A percentile compares a stretch with the other conserved stretches of the same genome.
Conservation (phyloP, 1,140 invertebrate genomes). For the Drosophila repletoides region DNA sequence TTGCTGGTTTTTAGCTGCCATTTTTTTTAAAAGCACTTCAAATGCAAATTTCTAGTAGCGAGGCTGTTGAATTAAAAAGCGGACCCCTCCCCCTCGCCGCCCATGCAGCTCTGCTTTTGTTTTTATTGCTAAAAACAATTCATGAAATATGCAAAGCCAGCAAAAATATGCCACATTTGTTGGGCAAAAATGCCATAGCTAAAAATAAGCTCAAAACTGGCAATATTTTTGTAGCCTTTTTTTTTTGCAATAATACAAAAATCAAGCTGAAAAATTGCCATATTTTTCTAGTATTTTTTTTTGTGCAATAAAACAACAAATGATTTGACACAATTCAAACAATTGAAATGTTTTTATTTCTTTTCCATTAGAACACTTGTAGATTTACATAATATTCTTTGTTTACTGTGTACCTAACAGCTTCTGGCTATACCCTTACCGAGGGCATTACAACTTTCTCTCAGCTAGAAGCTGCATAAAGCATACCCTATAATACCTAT, state of each 20-base stretch:
- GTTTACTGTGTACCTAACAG: too few species aligned
- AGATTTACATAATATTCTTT: neutral
- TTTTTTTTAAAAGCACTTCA: slow-evolving; percentile 39
- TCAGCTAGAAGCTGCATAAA: too few species aligned
- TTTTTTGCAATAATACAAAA: neutral
- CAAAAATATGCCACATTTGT: slow-evolving; percentile 24
- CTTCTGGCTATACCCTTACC: too few species aligned
- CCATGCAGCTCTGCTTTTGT: neutral
- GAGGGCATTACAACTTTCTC: too few species aligned
- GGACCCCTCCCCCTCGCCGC: neutral
- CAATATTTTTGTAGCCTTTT: neutral
- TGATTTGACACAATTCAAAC: neutral
- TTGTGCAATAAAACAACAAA: neutral
- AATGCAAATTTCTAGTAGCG: slow-evolving; percentile 42
- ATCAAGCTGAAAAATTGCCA: too few species aligned
- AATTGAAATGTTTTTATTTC: neutral
- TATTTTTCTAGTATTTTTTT: neutral
- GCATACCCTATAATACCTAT: too few species aligned
- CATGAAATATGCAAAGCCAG: slow-evolving; percentile 47
- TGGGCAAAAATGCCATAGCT: slow-evolving; percentile 10
- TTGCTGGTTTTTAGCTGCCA: slow-evolving; percentile 19
- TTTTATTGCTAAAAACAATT: slow-evolving; percentile 20
- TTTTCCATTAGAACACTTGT: neutral
- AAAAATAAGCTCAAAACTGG: slow-evolving; percentile 33
- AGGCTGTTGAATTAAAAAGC: slow-evolving; percentile 13